Evolutionary conservation across 35 echinoderm and acorn worm genomes (phyloP), one percentile per base, ranked within the genome.

Genomic region (Nesometra sesokonis): DNA sequence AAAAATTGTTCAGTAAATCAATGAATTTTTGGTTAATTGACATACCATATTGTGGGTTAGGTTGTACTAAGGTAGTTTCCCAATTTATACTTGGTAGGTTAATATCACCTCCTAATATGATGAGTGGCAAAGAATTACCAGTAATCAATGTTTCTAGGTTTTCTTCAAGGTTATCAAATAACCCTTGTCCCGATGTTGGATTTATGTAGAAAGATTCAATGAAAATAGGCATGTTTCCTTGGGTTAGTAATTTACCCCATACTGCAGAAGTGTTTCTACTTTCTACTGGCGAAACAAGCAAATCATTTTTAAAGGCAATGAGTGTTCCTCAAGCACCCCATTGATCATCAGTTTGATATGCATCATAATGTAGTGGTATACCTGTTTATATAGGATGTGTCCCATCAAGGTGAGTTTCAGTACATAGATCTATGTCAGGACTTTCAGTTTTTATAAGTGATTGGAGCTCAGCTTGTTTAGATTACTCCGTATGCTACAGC

Each of bases 21-120:
- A 85, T n/a, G 83, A 85, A 85, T 32, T 57, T 85, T 5, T 85
- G 83, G 83, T 85, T 85, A 4, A 57, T 85, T 13, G 83, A 7
- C 37, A 85, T 29, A 29, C 83, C 83, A 85, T 85, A 85, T 33
- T 85, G 83, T 32, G 83, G 43, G 31, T 33, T 47, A 9, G 83
- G 83, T 85, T 85, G 31, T 17, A 52, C n/a, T 85, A 17, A 29
- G 52, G 27, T 52, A 17, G 31, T 85, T 32, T 31, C 32, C 37
- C 83, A 85, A 57, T 85, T 19, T 23, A 85, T 85, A 34, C 52
- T 52, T 52, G 83, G 83, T 57, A 85, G 32, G 29, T 85, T 85
- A 31, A 85, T 47, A 33, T 85, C 83, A 29, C 83, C 33, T 23
- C 83, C 83, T 52, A 85, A 34, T 33, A 85, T 85, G 21, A 85